Conservation (phyloP, 2,113 vertebrate species). For the Crotophaga sulcirostris region DNA sequence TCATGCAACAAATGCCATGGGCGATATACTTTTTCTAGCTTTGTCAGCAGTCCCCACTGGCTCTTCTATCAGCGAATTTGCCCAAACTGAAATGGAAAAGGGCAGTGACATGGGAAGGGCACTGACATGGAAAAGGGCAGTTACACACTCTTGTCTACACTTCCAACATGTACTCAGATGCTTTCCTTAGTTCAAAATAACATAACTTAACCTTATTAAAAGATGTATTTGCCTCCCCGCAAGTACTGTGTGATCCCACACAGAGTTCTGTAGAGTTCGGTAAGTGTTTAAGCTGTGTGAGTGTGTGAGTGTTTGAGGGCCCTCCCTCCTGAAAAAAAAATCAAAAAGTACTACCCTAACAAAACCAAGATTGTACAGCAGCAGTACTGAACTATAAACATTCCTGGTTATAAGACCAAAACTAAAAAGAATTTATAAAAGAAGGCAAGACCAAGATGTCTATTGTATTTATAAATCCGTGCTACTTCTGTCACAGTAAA, state of each 20-base stretch:
- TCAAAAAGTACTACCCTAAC: too few relatives aligned
- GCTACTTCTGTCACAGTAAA: neutral
- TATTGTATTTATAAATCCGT: neutral
- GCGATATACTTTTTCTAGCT: neutral
- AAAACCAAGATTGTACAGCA: neutral
- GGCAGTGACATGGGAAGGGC: too few relatives aligned
- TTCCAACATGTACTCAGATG: neutral
- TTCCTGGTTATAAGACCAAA: neutral
- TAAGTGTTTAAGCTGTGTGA: neutral
- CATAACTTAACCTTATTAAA: neutral
- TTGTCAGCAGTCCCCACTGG: neutral
- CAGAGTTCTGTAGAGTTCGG: neutral
- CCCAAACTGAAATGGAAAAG: slow-evolving; percentile 1
- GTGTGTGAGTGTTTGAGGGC: too few relatives aligned
- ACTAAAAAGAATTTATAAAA: neutral
- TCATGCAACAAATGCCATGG: neutral
- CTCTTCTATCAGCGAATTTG: neutral
- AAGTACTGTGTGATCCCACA: neutral
- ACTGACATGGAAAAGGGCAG: neutral
- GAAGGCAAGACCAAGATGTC: neutral
- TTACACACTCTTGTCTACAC: neutral
- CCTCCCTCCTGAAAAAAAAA: too few relatives aligned
- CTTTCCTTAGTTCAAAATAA: neutral
- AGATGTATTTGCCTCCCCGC: neutral
- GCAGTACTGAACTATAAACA: neutral